Evolutionary conservation across 2,888 invertebrate genomes (phyloP), one percentile per base, ranked within the genome.

Genomic region (Actias luna): DNA sequence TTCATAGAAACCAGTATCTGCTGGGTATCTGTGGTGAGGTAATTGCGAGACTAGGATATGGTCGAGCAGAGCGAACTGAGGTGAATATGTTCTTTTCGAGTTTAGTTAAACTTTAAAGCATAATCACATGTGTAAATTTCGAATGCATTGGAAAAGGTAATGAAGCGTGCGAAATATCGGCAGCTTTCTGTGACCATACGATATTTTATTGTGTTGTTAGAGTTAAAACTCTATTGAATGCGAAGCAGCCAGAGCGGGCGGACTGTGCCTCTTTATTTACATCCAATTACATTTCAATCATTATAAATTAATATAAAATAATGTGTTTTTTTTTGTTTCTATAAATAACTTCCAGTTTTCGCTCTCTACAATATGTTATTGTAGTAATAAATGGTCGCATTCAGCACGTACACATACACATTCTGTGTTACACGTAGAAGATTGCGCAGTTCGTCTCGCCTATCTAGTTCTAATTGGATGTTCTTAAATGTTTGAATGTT

Each of bases 401-500:
- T n/a, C 39, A 46, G 18, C 22, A 46, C 18, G 22, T 46, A 22
- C 10, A 10, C 1, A 7, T 46, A 22, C 33, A 8, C 8, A 22
- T 46, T 52, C 52, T 36, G 14, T 35, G 25, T 35, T 61, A 22
- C 14, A 29, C 1, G 52, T 4, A 39, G 62, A 71, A 70, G 75
- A 71, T 77, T 78, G 72, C 77, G 79, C 78, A 72, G 77, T 67
- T 62, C 67, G 69, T 69, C 69, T 67, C 65, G 71, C 67, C 64
- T 69, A 66, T 67, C 61, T 67, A 70, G 65, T 65, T 71, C 63
- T 74, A 75, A 74, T 77, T 71, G 66, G 42, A 61, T 31, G 69
- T 74, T 77, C 70, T 73, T 74, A 76, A 78, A 74, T 78, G 77
- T 80, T 80, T 69, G 73, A 71, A 73, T 71, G 72, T 64, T 82